A percentile compares a stretch with the other conserved stretches of the same genome.
Evolutionary conservation across 2,797 vertebrate species (phyloP).

Genomic region (Peromyscus aztecus): DNA sequence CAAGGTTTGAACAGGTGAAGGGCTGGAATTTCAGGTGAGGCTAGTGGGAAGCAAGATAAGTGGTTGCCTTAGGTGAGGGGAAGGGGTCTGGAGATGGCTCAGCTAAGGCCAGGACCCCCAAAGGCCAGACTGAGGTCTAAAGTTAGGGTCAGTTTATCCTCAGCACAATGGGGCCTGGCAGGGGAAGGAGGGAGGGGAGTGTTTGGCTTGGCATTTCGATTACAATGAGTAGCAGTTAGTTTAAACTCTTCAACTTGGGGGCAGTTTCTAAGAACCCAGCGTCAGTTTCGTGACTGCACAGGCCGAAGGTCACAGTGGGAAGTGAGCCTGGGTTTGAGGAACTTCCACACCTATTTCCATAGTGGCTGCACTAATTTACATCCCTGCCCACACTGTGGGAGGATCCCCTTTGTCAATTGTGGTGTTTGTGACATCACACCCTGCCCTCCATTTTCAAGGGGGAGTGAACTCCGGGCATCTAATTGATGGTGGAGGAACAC

Average conservation of each 20-base stretch:
- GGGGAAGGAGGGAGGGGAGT: too few relatives aligned
- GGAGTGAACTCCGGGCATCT: not conserved
- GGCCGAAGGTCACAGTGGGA: not conserved
- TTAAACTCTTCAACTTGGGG: not conserved
- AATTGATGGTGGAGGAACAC: not conserved
- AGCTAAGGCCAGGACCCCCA: not conserved
- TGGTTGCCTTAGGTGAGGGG: not conserved
- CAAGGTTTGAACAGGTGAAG: not conserved
- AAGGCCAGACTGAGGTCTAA: not conserved
- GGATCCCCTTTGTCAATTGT: not conserved
- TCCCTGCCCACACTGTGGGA: not conserved
- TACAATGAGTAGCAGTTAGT: not conserved
- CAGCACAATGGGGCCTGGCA: not conserved
- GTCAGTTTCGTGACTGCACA: not conserved
- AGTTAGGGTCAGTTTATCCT: not conserved
- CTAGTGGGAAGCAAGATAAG: not conserved
- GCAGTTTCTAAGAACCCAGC: not conserved
- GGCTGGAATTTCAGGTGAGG: conserved; percentile 6
- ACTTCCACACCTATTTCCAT: not conserved
- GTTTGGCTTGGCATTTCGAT: too few relatives aligned
- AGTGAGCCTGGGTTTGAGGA: not conserved
- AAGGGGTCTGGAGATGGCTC: not conserved
- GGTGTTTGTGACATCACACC: not conserved
- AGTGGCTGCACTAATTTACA: not conserved
- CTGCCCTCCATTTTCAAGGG: not conserved